Conservation (phyloP, 2,797 vertebrate genomes). For the Atherinosoma microstoma region DNA sequence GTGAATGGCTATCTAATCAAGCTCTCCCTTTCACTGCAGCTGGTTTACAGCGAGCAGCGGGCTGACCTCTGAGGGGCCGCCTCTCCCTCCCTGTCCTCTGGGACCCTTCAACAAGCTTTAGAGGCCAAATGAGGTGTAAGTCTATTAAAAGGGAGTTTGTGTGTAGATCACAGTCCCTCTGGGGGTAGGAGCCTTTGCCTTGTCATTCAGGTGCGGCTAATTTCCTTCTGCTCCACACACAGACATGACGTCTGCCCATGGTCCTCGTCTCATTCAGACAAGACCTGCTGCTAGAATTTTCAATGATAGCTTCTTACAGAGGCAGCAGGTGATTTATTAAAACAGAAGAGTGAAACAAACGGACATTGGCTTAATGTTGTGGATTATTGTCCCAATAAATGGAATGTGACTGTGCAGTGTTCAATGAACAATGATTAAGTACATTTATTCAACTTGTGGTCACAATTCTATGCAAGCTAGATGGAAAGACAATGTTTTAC, state of each 20-base stretch:
- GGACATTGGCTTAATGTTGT: slow-evolving; percentile 29
- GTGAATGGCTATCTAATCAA: slow-evolving; percentile 88
- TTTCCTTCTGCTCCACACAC: slow-evolving; percentile 83
- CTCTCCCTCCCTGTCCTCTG: slow-evolving; percentile 74
- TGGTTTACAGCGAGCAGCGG: slow-evolving; percentile 83
- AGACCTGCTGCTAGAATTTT: slow-evolving; percentile 73
- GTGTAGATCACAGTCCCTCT: slow-evolving; percentile 87
- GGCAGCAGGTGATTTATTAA: slow-evolving; percentile 75
- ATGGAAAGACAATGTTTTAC: slow-evolving; percentile 20
- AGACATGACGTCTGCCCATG: slow-evolving; percentile 75
- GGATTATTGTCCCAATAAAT: slow-evolving; percentile 46
- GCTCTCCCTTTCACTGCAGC: slow-evolving; percentile 85
- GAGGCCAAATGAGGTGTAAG: slow-evolving; percentile 92
- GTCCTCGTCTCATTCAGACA: slow-evolving; percentile 60
- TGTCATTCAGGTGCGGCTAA: slow-evolving; percentile 87
- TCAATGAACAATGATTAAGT: slow-evolving; percentile 24
- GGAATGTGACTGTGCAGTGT: slow-evolving; percentile 18
- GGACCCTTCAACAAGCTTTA: slow-evolving; percentile 90
- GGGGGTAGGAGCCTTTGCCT: slow-evolving; percentile 81
- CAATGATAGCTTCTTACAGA: slow-evolving; percentile 63
- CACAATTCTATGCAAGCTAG: slow-evolving; percentile 38
- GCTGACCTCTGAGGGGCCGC: slow-evolving; percentile 75
- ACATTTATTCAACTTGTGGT: slow-evolving; percentile 29
- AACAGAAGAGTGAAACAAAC: slow-evolving; percentile 63
- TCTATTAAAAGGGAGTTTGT: slow-evolving; percentile 91